phyloP scores from a whole-genome alignment of 1,140 invertebrate species.

The Drosophila nebulosa region DNA sequence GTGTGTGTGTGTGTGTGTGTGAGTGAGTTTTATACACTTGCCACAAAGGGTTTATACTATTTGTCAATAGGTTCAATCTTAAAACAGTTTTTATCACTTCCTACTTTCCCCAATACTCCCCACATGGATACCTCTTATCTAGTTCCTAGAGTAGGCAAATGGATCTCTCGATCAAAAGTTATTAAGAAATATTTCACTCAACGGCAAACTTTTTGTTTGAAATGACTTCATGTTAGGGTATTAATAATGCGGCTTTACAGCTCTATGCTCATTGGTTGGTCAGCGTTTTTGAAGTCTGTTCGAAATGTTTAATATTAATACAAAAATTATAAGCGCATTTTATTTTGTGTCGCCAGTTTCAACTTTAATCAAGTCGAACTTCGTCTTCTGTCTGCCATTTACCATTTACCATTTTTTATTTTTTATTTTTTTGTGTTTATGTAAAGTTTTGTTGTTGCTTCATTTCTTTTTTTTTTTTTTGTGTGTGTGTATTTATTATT shows the following conservation, averaged over 20 bases:
- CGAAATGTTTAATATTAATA: constrained; percentile 57
- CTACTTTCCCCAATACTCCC: no score
- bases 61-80: background rate
- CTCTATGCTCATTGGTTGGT: background rate
- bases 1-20: background rate
- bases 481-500: constrained; percentile 41
- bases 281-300: constrained; percentile 33
- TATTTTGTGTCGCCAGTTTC: constrained; percentile 60
- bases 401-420: constrained; percentile 7
- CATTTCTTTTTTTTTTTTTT: background rate
- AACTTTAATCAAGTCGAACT: constrained; percentile 50
- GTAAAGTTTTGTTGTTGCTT: background rate
- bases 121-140: no score
- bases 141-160: no score
- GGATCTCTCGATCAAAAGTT: no score
- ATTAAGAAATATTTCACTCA: no score
- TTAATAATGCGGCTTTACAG: background rate
- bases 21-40: background rate
- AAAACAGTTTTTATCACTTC: no score
- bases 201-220: no score
- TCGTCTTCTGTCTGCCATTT: constrained; percentile 17
- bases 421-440: constrained; percentile 19
- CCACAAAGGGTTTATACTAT: background rate
- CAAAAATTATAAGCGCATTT: constrained; percentile 52
- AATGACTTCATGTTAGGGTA: background rate